A percentile compares a stretch with the other conserved stretches of the same genome.
Evolutionary conservation across 1,140 invertebrate species (phyloP).

Genomic region (Lucilia sericata): DNA sequence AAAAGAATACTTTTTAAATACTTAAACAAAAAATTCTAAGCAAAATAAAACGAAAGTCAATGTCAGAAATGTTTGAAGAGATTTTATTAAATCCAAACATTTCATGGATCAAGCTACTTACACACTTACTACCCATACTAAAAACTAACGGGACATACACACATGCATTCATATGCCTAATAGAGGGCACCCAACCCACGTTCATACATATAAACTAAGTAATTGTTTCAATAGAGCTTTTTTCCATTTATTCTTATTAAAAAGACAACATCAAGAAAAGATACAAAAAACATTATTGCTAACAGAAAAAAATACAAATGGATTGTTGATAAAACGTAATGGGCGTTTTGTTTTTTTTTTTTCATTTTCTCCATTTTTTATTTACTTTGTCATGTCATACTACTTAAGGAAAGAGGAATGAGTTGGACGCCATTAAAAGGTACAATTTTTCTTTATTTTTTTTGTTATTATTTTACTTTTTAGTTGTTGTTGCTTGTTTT

Average conservation of each 20-base stretch:
- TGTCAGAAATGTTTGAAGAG: neutral
- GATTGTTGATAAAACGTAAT: conserved; percentile 42
- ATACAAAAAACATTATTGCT: neutral
- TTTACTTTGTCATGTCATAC: conserved; percentile 25
- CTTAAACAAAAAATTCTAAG: too few species aligned
- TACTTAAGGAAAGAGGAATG: conserved; percentile 21
- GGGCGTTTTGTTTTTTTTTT: conserved; percentile 32
- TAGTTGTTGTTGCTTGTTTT: neutral
- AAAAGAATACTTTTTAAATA: too few species aligned
- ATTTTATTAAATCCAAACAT: neutral
- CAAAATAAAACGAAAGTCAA: neutral
- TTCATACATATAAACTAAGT: neutral
- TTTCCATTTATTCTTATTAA: neutral
- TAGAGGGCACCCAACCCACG: too few species aligned
- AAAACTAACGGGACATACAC: neutral
- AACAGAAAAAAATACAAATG: neutral
- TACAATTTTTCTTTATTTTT: neutral
- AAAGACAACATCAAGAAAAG: neutral
- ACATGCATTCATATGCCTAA: neutral
- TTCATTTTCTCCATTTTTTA: conserved; percentile 6
- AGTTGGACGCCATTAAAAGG: conserved; percentile 32
- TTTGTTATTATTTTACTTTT: conserved; percentile 5
- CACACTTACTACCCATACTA: neutral
- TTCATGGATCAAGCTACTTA: neutral
- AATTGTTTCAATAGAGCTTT: conserved; percentile 4